Percentiles rank a stretch among this genome's conserved stretches.
phyloP scores from a whole-genome alignment of 2,797 vertebrate genomes.

The Alca torda region DNA sequence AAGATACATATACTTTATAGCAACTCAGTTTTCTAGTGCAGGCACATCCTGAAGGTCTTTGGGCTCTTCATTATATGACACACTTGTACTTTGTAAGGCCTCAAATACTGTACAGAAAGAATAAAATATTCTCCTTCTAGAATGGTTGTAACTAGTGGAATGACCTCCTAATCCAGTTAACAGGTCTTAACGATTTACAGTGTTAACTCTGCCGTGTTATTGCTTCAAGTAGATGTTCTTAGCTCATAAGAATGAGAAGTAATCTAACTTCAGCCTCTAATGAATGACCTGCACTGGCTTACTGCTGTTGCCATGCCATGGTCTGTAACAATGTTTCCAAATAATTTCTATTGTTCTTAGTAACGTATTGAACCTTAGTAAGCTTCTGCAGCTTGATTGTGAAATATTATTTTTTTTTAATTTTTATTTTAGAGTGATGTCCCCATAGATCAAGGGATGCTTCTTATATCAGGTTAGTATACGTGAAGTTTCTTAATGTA shows the following conservation, averaged over 20 bases:
- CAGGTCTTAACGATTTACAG: not conserved
- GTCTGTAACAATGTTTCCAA: not conserved
- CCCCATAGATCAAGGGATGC: not conserved
- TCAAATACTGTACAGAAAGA: not conserved
- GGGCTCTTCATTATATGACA: not conserved
- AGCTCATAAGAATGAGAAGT: not conserved
- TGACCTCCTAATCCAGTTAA: not conserved
- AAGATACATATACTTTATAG: not conserved
- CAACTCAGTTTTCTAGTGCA: not conserved
- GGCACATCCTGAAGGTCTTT: not conserved
- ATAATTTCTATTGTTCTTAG: not conserved
- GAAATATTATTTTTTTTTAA: accelerated
- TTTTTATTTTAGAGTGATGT: not conserved
- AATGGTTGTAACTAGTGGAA: not conserved
- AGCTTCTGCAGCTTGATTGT: not conserved
- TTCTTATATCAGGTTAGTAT: not conserved
- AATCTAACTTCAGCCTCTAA: not conserved
- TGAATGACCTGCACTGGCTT: not conserved
- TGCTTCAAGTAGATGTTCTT: not conserved
- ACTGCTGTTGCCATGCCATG: not conserved
- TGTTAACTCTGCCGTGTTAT: not conserved
- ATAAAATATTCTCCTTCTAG: not conserved
- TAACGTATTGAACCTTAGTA: not conserved
- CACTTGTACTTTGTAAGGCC: not conserved
- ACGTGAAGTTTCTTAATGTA: not conserved